Evolutionary conservation across 2,113 vertebrate species (phyloP).

Genomic region (Turdus rufiventris): DNA sequence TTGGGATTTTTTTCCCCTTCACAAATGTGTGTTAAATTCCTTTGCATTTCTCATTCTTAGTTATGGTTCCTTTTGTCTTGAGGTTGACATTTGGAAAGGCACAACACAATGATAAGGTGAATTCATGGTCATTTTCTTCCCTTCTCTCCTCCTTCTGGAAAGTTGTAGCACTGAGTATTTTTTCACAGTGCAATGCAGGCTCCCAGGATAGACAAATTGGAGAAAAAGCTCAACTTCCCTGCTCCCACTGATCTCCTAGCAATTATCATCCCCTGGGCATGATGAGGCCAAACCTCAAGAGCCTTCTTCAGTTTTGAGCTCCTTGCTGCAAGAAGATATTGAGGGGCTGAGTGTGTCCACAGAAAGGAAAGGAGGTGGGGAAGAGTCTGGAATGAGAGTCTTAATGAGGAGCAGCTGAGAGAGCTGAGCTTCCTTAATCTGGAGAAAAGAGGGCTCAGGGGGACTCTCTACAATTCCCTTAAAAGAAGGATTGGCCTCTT

Average conservation of each 20-base stretch:
- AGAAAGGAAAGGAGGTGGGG: neutral
- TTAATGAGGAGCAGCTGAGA: neutral
- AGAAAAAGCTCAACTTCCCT: neutral
- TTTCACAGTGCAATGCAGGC: neutral
- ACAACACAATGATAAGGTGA: neutral
- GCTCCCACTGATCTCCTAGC: neutral
- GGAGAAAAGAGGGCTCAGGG: neutral
- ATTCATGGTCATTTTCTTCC: neutral
- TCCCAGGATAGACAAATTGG: fast-evolving
- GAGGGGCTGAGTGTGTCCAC: neutral
- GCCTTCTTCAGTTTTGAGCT: neutral
- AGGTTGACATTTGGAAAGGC: neutral
- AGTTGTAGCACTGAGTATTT: neutral
- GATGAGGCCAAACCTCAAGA: neutral
- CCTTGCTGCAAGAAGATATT: neutral
- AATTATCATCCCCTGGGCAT: neutral
- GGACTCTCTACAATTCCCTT: no score
- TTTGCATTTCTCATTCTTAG: neutral
- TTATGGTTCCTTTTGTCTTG: neutral
- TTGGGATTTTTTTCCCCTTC: neutral
- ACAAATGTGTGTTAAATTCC: neutral
- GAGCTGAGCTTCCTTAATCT: neutral
- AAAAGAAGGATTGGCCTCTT: neutral
- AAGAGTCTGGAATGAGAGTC: neutral
- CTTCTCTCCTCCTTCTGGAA: neutral